A percentile compares a stretch with the other conserved stretches of the same genome.
Conservation (phyloP, 2,113 vertebrate genomes). For the Rafetus swinhoei region DNA sequence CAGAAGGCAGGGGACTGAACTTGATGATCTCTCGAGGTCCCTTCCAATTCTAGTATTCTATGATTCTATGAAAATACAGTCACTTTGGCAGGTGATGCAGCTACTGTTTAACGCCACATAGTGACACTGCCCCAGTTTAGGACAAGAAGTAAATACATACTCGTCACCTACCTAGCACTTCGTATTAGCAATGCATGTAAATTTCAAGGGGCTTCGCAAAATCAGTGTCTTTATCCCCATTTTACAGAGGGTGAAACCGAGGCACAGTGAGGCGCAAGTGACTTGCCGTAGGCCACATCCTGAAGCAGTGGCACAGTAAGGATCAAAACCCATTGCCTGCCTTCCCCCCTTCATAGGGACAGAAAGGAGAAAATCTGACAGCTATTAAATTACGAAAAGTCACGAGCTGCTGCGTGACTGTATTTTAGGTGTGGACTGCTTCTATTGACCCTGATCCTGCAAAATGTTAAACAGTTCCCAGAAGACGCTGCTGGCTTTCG, state of each 20-base stretch:
- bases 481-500: neutral
- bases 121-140: neutral
- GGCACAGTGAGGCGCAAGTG: neutral
- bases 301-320: neutral
- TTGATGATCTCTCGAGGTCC: too few species aligned
- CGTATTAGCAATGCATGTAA: too few species aligned
- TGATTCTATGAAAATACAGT: neutral
- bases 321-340: neutral
- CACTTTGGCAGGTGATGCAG: neutral
- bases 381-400: neutral
- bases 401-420: neutral
- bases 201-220: neutral
- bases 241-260: neutral
- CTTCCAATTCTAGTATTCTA: too few species aligned
- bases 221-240: neutral
- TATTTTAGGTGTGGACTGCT: neutral
- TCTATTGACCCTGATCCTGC: neutral
- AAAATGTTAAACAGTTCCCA: neutral
- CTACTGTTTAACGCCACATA: neutral
- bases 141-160: neutral
- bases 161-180: neutral
- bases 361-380: neutral
- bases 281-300: neutral
- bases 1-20: too few species aligned
- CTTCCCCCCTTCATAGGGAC: neutral